Base-by-base conservation (phyloP, 2,888 invertebrate genomes). In the Nomada flava region DNA sequence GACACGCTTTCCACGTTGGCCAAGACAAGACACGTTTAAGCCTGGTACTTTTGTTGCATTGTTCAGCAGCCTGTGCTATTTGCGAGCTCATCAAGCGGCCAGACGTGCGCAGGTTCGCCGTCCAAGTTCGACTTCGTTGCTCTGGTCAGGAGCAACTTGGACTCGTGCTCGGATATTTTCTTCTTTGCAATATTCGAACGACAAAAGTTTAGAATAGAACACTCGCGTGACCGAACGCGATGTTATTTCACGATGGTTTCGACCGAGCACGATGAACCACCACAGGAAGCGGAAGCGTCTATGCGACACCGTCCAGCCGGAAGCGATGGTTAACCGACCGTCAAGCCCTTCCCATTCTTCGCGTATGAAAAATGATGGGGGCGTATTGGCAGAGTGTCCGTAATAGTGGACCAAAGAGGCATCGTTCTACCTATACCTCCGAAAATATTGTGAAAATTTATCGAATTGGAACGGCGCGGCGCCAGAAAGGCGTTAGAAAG, bases 241-340 rank as follows among this genome's bases (percentile, higher is more conserved):
- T 71, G 80, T 71, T 63, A 52, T 60, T 68, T 60, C 55, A 47
- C 60, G 53, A 60, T 63, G 59, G 52, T 75, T 57, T 63, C 65
- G 50, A 73, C 18, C 76, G 79, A 53, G 63, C 76, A 70, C 64
- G 29, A 23, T 50, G 76, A 62, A 74, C 15, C 57, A 57, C 36
- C 55, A 72, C 83, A 78, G 86, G 86, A 87, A 86, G 80, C 85
- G 86, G 87, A 85, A 87, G 87, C 75, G 60, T 70, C 73, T 73
- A 73, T 59, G 83, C 79, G 85, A 82, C 83, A 87, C 82, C 78
- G 87, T 82, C 79, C 76, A 79, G 83, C 86, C 89, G 91, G 90
- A 91, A 90, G 89, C 85, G 83, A 87, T 69, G 88, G 88, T 90
- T 91, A 91, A 91, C 90, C 86, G 88, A 88, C 71, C 90, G 86